These are phyloP conservation scores for Drosophila algonquin DNA, from an alignment of 2,888 invertebrate species.

Conservation along the genomic window DNA sequence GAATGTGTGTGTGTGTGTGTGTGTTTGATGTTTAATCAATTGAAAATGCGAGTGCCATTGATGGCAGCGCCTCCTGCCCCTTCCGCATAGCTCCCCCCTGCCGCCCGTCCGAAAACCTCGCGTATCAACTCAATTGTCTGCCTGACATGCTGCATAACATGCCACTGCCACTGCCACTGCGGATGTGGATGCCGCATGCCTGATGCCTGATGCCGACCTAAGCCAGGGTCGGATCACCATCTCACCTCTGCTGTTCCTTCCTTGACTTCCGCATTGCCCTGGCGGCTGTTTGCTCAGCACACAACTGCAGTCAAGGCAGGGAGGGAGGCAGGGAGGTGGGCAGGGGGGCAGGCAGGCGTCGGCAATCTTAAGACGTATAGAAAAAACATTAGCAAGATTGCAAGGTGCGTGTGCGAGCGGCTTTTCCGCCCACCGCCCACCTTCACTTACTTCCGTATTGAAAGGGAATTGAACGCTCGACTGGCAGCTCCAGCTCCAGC, in stretches of 20 bases:
- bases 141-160: conserved; percentile 13
- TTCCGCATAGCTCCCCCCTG: not conserved
- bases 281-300: conserved; percentile 62
- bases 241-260: conserved; percentile 16
- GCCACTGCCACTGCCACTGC: not conserved
- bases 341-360: conserved; percentile 8
- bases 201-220: conserved; percentile 2
- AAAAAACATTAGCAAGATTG: conserved; percentile 78
- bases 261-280: conserved; percentile 64
- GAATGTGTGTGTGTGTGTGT: conserved; percentile 45
- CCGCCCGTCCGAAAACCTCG: conserved; percentile 13
- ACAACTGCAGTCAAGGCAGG: conserved; percentile 54
- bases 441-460: conserved; percentile 35
- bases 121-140: conserved; percentile 56
- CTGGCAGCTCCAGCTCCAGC: conserved; percentile 7
- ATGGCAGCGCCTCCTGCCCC: conserved; percentile 6
- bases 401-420: conserved; percentile 71
- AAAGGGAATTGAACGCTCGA: conserved; percentile 57
- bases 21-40: conserved; percentile 75
- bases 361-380: conserved; percentile 62
- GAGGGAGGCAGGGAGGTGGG: too few relatives aligned
- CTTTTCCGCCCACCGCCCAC: conserved; percentile 30
- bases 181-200: conserved; percentile 3
- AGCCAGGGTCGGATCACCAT: conserved; percentile 25
- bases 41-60: conserved; percentile 58